phyloP scores from a whole-genome alignment of 2,797 vertebrate species.

The Pseudopleuronectes americanus region DNA sequence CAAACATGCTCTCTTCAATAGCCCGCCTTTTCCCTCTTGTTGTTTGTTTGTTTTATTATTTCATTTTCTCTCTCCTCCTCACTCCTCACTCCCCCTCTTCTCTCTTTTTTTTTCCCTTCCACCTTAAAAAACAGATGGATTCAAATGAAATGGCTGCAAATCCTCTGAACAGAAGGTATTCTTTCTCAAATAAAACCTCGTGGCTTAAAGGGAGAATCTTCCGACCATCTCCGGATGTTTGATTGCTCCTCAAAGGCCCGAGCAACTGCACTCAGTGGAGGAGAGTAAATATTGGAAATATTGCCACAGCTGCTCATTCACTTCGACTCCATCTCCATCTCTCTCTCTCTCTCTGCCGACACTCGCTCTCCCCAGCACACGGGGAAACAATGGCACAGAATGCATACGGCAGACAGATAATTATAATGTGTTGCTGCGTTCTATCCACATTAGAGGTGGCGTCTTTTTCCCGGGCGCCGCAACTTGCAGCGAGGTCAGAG shows the following conservation, averaged over 20 bases:
- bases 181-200: conserved; percentile 91
- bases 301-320: conserved; percentile 78
- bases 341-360: conserved; percentile 43
- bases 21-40: conserved; percentile 79
- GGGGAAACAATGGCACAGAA: conserved; percentile 46
- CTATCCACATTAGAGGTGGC: background rate
- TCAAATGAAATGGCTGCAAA: conserved; percentile 98
- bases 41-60: conserved; percentile 86
- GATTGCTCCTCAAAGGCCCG: conserved; percentile 82
- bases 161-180: conserved; percentile 98
- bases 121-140: conserved; percentile 98
- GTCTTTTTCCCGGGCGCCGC: background rate
- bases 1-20: conserved; percentile 97
- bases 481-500: conserved; percentile 26
- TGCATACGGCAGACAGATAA: conserved; percentile 19
- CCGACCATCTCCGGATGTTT: conserved; percentile 92
- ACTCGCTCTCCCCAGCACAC: conserved; percentile 2
- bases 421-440: conserved; percentile 7
- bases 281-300: conserved; percentile 82
- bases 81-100: conserved; percentile 49
- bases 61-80: conserved; percentile 23
- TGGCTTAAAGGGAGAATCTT: conserved; percentile 95
- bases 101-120: conserved; percentile 81
- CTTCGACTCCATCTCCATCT: conserved; percentile 58
- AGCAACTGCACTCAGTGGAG: conserved; percentile 76